Evolutionary conservation across 1,140 invertebrate species (phyloP).

Genomic region (Cyclina sinensis): DNA sequence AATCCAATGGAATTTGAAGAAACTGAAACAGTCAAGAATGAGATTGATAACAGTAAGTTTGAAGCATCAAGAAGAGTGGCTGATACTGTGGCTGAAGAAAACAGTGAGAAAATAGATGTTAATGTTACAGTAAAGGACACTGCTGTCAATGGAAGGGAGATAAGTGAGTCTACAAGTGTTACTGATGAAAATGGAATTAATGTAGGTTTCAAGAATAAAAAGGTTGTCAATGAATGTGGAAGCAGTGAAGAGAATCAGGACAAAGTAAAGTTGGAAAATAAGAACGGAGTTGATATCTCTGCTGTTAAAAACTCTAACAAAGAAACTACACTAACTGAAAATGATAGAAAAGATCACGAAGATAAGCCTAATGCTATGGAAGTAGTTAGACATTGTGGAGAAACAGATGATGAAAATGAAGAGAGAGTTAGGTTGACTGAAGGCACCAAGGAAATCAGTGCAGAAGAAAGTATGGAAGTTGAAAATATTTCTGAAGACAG

Average conservation of each 20-base stretch:
- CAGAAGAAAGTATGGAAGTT: neutral
- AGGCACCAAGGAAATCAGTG: neutral
- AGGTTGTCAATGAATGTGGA: neutral
- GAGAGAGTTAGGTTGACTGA: too few species aligned
- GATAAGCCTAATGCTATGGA: neutral
- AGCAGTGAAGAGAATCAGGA: neutral
- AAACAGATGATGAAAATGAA: too few species aligned
- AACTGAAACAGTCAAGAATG: neutral
- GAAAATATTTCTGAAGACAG: slow-evolving; percentile 25
- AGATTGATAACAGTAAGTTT: neutral
- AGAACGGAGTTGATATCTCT: neutral
- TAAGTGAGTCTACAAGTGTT: neutral
- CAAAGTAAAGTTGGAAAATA: neutral
- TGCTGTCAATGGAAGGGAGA: neutral
- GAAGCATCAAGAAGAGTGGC: neutral
- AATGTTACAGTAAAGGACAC: too few species aligned
- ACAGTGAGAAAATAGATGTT: neutral
- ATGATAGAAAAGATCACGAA: neutral
- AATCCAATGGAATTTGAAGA: neutral
- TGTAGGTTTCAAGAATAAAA: neutral
- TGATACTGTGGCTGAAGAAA: neutral
- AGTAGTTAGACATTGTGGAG: neutral
- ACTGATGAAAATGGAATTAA: neutral
- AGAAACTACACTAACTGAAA: neutral
- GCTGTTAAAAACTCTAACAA: neutral